Conservation (phyloP, 2,113 vertebrate species). For the Silurus asotus region DNA sequence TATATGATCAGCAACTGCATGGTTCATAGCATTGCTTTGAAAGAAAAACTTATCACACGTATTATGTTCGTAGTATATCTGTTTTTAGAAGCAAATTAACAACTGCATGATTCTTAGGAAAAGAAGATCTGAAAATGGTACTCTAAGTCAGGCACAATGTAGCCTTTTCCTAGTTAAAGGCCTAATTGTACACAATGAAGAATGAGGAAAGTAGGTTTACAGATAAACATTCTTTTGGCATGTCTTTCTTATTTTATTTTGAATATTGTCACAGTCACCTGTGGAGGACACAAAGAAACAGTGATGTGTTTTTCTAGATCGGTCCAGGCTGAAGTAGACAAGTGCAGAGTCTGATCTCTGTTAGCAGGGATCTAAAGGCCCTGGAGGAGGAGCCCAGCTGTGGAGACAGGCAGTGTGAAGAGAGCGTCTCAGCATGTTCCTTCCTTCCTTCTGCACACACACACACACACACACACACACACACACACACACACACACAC, state of each 20-base stretch:
- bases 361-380: constrained; percentile 42
- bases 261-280: constrained; percentile 13
- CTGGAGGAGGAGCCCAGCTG: constrained; percentile 46
- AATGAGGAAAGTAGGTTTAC: neutral
- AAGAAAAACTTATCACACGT: neutral
- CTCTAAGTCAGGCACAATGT: neutral
- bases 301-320: constrained; percentile 19
- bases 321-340: constrained; percentile 32
- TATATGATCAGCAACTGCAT: neutral
- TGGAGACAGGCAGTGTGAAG: constrained; percentile 33
- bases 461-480: constrained; percentile 26
- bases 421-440: constrained; percentile 41
- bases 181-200: neutral
- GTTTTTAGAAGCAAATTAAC: constrained; percentile 33
- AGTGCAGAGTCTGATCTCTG: constrained; percentile 43
- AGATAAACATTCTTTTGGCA: neutral
- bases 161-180: neutral
- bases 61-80: neutral
- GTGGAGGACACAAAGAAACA: neutral
- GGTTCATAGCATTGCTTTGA: neutral
- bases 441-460: constrained; percentile 21
- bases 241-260: neutral
- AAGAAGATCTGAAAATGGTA: neutral
- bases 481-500: constrained; percentile 5
- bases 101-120: neutral